Evolutionary conservation across 2,797 vertebrate species (phyloP), one percentile per base, ranked within the genome.

Genomic region (Heterohyrax brucei): DNA sequence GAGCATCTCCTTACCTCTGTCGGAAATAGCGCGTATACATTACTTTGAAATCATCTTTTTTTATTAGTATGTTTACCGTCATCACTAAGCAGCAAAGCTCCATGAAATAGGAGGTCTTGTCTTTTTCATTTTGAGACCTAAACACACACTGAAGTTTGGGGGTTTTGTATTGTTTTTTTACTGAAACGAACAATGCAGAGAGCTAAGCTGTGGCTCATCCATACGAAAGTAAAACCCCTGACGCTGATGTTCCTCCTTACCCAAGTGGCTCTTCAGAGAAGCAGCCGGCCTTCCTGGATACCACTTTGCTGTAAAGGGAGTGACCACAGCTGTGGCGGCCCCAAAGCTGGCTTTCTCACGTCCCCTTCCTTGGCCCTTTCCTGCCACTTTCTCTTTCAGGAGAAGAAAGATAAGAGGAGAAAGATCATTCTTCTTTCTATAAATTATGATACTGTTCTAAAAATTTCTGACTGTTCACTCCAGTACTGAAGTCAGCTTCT

Each of bases 101-200:
- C 18, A 26, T 9, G 0, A 19, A 18, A 66, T 66, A 24, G 8
- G n/a, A 22, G 4, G 76, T 53, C 56, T 79, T 85, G 64, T 91
- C 59, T 97, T 97, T 61, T 79, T 87, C 0, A 50, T 82, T 75
- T 82, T 2, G 24, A 50, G 72, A 39, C 62, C 28, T 93, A 61
- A 64, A 14, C 73, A 70, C 30, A 22, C 39, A 77, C 44, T 18
- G 50, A 82, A 79, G 81, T 66, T 48, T 50, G 39, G 39, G 39
- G 39, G 39, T 39, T 39, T 39, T 39, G 39, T 39, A 39, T 39
- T 39, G 39, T 70, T 75, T 77, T 12, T 50, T 13, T 81, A 50
- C 44, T 26, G 59, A 64, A 87, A 61, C 1, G 1, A 89, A 46
- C 0, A 0, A 8, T 33, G 24, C 1, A 53, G 22, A n/a, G n/a